A percentile compares a stretch with the other conserved stretches of the same genome.
phyloP scores from a whole-genome alignment of 2,113 vertebrate genomes.

The Rallus limicola region DNA sequence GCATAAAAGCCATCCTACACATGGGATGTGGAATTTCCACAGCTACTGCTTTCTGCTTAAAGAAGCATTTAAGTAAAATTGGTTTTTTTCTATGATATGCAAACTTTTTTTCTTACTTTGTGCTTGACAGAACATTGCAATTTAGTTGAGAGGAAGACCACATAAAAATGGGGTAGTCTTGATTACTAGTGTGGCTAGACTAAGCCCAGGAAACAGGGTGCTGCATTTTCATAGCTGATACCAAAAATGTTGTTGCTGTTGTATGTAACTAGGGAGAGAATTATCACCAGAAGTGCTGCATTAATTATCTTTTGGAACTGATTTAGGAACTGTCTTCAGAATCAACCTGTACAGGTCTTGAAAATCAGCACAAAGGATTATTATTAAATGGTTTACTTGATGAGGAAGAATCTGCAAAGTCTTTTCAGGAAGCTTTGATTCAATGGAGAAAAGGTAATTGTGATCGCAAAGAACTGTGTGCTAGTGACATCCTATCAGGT shows the following conservation, averaged over 20 bases:
- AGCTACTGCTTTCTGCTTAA: background rate
- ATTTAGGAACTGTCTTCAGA: slow-evolving; percentile 46
- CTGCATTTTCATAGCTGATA: background rate
- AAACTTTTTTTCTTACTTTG: background rate
- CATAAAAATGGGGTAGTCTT: background rate
- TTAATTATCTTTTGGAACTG: slow-evolving; percentile 14
- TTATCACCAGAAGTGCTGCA: background rate
- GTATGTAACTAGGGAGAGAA: background rate
- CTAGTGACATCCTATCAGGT: slow-evolving; percentile 73
- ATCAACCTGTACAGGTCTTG: background rate
- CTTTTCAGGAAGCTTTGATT: slow-evolving; percentile 83
- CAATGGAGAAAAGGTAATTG: slow-evolving; percentile 74
- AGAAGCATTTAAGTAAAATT: background rate
- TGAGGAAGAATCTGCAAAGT: slow-evolving; percentile 79
- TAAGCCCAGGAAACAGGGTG: background rate
- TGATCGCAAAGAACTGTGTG: background rate
- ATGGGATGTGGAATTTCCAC: background rate
- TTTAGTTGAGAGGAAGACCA: background rate
- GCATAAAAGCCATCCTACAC: background rate
- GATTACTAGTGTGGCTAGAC: background rate
- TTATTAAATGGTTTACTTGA: slow-evolving; percentile 76
- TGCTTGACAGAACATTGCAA: background rate
- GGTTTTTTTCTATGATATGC: background rate
- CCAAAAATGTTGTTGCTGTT: background rate
- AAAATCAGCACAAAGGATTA: background rate